Percentiles rank a stretch among this genome's conserved stretches.
phyloP scores from a whole-genome alignment of 2,888 invertebrate species.

The Sycophila texana region DNA sequence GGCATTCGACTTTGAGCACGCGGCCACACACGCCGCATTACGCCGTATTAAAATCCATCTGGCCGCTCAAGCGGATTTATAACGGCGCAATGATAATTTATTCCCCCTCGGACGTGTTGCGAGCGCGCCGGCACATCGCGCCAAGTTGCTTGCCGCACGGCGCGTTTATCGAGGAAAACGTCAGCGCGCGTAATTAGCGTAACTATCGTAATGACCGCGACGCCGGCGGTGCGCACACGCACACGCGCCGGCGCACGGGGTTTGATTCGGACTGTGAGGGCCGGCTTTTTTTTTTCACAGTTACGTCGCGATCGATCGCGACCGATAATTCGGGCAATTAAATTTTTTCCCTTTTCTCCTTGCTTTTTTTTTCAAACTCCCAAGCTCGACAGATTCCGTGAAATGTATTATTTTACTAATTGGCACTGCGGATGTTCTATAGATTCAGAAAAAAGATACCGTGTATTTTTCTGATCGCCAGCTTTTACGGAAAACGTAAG shows the following conservation, averaged over 20 bases:
- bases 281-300: background rate
- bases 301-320: background rate
- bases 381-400: background rate
- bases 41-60: conserved; percentile 60
- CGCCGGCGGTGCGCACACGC: background rate
- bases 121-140: conserved; percentile 45
- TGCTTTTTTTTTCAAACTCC: background rate
- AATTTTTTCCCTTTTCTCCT: conserved; percentile 1
- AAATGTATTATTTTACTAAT: conserved; percentile 28
- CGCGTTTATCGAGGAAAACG: conserved; percentile 66
- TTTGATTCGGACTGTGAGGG: background rate
- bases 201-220: conserved; percentile 63
- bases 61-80: conserved; percentile 65
- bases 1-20: conserved; percentile 18
- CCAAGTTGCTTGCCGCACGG: conserved; percentile 40
- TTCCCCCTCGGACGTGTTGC: conserved; percentile 57
- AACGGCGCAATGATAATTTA: conserved; percentile 68
- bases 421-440: conserved; percentile 7
- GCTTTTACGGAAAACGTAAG: background rate
- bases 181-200: conserved; percentile 71
- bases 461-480: background rate
- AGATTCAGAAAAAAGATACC: background rate
- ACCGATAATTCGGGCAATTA: conserved; percentile 1
- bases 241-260: background rate
- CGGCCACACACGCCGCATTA: background rate